These are phyloP conservation scores for Dendrocopos noguchii DNA, from an alignment of 2,113 vertebrate species.

Conservation along the genomic window DNA sequence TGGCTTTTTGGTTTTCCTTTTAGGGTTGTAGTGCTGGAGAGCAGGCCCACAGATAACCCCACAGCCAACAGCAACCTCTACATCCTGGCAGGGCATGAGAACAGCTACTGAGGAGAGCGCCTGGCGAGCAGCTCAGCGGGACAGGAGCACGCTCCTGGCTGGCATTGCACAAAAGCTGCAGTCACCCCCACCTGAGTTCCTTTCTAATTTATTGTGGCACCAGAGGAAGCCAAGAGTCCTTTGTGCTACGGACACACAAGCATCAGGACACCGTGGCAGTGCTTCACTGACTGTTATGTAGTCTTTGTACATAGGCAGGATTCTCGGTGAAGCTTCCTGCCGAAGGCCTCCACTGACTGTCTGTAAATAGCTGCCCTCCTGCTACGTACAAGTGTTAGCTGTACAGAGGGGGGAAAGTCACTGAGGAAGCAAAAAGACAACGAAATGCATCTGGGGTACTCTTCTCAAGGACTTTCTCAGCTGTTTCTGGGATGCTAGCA, in stretches of 20 bases:
- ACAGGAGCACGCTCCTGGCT: slow-evolving; percentile 62
- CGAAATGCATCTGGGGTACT: slow-evolving; percentile 64
- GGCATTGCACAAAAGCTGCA: slow-evolving; percentile 68
- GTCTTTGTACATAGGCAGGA: slow-evolving; percentile 96
- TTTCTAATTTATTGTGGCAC: slow-evolving; percentile 89
- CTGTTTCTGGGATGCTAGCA: slow-evolving; percentile 76
- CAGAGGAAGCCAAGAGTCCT: slow-evolving; percentile 75
- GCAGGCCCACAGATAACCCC: slow-evolving; percentile 95
- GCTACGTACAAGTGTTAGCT: slow-evolving; percentile 83
- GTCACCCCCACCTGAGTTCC: slow-evolving; percentile 45
- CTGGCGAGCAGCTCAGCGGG: neutral
- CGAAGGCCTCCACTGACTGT: slow-evolving; percentile 79
- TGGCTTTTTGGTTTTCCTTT: neutral
- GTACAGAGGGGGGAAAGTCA: slow-evolving; percentile 83
- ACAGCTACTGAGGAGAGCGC: slow-evolving; percentile 91
- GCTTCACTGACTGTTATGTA: slow-evolving; percentile 92
- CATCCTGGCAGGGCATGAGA: slow-evolving; percentile 98
- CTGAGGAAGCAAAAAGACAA: slow-evolving; percentile 69
- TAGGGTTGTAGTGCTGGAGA: slow-evolving; percentile 98
- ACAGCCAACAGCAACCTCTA: slow-evolving; percentile 98
- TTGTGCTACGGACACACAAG: slow-evolving; percentile 79
- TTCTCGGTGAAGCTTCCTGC: slow-evolving; percentile 81
- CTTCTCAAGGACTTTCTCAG: slow-evolving; percentile 74
- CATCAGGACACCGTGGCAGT: slow-evolving; percentile 84
- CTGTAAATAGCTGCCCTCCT: slow-evolving; percentile 86